phyloP scores from a whole-genome alignment of 2,888 invertebrate genomes.

The Brachyptera risi region DNA sequence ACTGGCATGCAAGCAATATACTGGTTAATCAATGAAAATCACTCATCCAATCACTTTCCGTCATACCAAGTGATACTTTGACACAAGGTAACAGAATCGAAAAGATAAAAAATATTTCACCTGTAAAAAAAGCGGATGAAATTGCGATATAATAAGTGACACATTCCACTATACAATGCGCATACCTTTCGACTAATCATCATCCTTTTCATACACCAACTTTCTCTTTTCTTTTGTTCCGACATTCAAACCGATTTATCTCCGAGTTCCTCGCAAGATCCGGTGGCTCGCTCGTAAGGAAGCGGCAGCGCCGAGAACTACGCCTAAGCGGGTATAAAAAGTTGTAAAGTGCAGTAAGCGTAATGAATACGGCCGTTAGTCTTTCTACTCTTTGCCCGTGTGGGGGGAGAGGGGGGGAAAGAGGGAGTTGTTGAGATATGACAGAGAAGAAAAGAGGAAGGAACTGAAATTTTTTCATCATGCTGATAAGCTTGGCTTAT shows the following conservation, averaged over 20 bases:
- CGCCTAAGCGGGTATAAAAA: constrained; percentile 1
- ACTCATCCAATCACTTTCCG: no score
- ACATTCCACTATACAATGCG: no score
- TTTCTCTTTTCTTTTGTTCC: neutral
- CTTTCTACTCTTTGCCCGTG: neutral
- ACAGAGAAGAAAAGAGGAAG: neutral
- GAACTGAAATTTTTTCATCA: neutral
- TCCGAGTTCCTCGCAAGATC: neutral
- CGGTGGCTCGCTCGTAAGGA: neutral
- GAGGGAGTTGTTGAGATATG: no score
- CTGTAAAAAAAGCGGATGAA: no score
- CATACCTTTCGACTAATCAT: neutral
- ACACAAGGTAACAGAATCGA: no score
- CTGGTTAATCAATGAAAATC: no score
- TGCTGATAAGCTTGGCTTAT: neutral
- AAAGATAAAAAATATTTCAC: no score
- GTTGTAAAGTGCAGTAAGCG: constrained; percentile 7
- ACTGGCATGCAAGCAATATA: no score
- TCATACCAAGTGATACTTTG: no score
- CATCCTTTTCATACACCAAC: neutral
- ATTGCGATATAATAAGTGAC: no score
- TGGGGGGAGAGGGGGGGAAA: neutral
- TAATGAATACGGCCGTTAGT: constrained; percentile 12
- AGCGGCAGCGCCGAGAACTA: neutral
- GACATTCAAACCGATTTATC: neutral